Evolutionary conservation across 2,113 vertebrate genomes (phyloP), one percentile per base, ranked within the genome.

Genomic region (Catharus minimus): DNA sequence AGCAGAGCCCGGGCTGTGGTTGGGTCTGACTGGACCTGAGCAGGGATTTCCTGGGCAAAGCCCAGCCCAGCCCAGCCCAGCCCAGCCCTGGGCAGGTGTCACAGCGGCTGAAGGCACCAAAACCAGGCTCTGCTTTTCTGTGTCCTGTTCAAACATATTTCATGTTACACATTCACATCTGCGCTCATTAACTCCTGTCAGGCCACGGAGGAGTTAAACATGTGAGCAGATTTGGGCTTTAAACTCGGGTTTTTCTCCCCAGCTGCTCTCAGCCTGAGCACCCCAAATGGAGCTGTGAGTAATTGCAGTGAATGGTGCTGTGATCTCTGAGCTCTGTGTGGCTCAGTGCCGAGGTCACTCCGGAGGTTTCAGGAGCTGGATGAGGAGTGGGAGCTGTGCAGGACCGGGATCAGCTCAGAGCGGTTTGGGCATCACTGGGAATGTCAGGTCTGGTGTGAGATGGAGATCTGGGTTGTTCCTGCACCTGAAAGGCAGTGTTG

Each of bases 31-130:
- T 11, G 61, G 69, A 38, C 57, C 4, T 3, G 16, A 17, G 61
- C 22, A 2, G 2, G 62, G 17, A 8, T 15, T 20, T 10, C 22
- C 41, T 10, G 1, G 50, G 27, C 27, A 10, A 0, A 32, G 32
- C 61, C 43, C 43, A 44, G 18, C 44, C 44, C 44, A 44, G 9
- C 8, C 17, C 15, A 16, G 15, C 16, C 41, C 41, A 43, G 56
- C 72, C 43, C 44, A 20, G 8, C 65, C 28, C 69, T 2, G 41
- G 27, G 14, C 39, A 18, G 5, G 19, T 26, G 4, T 16, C 22
- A 27, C n/a, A 32, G 27, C 44, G 9, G 53, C 4, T 23, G 44
- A 20, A 30, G 20, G 33, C 50, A 62, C 36, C 64, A n/a, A 5
- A 32, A 30, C 30, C 23, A 12, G 22, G 10, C 11, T 16, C 20